Evolutionary conservation across 2,797 vertebrate genomes (phyloP).

Genomic region (Periophthalmus magnuspinnatus): DNA sequence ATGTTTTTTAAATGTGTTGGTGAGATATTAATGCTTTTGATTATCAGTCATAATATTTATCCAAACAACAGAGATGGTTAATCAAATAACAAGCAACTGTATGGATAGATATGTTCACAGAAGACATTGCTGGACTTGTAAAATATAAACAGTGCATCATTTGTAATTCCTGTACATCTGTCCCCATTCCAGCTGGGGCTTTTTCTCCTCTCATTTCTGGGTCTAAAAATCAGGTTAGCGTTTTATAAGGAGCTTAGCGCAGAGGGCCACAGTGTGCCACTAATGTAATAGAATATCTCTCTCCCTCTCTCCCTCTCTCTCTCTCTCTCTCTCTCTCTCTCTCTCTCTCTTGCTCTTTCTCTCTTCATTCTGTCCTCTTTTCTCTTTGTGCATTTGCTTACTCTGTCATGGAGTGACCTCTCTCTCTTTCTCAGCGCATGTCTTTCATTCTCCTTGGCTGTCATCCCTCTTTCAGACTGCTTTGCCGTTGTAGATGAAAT

Average conservation of each 20-base stretch:
- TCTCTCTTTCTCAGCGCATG: slow-evolving; percentile 25
- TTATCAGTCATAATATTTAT: neutral
- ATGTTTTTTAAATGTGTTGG: neutral
- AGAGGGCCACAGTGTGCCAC: slow-evolving; percentile 76
- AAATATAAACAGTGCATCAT: slow-evolving; percentile 52
- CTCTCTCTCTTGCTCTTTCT: too few species aligned
- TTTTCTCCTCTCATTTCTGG: slow-evolving; percentile 74
- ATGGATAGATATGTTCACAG: neutral
- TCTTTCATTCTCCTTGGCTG: slow-evolving; percentile 31
- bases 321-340: slow-evolving; percentile 49
- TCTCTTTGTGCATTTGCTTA: slow-evolving; percentile 65
- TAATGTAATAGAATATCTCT: slow-evolving; percentile 75
- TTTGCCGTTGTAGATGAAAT: slow-evolving; percentile 54
- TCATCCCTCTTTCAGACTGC: slow-evolving; percentile 35
- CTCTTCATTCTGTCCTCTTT: slow-evolving; percentile 64
- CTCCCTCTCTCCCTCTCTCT: slow-evolving; percentile 56
- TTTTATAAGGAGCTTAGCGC: slow-evolving; percentile 82
- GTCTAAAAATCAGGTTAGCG: slow-evolving; percentile 79
- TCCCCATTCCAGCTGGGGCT: slow-evolving; percentile 70
- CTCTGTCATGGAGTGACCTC: slow-evolving; percentile 63
- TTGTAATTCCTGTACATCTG: slow-evolving; percentile 53
- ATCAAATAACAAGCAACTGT: neutral
- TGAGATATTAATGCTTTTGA: neutral
- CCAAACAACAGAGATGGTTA: too few species aligned
- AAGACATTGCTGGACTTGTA: neutral